phyloP scores from a whole-genome alignment of 2,113 vertebrate genomes.

The Macquaria ambigua region DNA sequence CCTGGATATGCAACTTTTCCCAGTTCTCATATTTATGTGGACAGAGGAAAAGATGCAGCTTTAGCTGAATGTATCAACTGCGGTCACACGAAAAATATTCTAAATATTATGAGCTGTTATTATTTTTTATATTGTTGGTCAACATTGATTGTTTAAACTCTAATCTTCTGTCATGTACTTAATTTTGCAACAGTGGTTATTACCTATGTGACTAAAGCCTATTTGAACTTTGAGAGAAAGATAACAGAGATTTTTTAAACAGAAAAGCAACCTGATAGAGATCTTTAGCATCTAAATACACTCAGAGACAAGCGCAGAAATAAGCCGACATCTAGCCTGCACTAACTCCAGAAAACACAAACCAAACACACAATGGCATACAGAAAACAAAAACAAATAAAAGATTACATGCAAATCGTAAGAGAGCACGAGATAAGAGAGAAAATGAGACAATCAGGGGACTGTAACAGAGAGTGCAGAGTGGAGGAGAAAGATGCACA shows the following conservation, averaged over 20 bases:
- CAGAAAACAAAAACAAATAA: background rate
- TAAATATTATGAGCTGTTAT: background rate
- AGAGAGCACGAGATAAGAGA: background rate
- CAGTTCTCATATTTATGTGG: background rate
- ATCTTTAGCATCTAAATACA: background rate
- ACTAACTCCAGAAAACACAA: background rate
- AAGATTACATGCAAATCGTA: background rate
- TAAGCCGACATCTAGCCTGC: background rate
- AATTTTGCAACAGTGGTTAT: background rate
- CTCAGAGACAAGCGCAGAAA: background rate
- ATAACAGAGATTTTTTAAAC: background rate
- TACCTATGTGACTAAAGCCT: background rate
- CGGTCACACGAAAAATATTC: background rate
- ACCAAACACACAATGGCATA: background rate
- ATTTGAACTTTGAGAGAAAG: background rate
- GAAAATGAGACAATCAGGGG: background rate
- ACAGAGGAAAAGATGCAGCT: background rate
- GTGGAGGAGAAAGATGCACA: constrained; percentile 1
- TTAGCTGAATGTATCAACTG: too few species aligned
- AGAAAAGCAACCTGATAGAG: background rate
- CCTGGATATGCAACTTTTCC: background rate
- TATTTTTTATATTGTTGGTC: background rate
- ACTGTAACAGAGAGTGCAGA: background rate
- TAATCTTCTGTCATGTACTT: background rate
- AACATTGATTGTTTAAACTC: background rate